Conservation (phyloP, 2,888 invertebrate genomes). For the Tetheella fluctuosa region DNA sequence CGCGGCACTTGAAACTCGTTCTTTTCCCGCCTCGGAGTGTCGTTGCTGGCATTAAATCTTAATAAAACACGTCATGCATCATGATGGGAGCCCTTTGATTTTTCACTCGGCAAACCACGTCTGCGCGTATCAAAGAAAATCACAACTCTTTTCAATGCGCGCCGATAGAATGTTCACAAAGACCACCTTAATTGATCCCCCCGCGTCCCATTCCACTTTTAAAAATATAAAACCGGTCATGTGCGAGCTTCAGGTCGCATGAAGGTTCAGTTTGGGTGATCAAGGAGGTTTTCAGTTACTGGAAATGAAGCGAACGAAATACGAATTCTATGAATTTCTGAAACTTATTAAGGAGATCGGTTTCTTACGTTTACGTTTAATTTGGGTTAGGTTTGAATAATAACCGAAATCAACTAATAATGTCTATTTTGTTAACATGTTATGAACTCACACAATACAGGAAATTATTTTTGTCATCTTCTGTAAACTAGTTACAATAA, state of each 20-base stretch:
- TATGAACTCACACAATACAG: no score
- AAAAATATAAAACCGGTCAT: constrained; percentile 54
- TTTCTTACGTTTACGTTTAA: background rate
- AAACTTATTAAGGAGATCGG: background rate
- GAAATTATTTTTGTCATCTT: no score
- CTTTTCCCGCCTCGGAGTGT: constrained; percentile 83
- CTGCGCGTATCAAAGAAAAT: constrained; percentile 82
- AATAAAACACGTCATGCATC: constrained; percentile 83
- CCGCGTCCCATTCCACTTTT: constrained; percentile 58
- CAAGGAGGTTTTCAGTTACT: constrained; percentile 25
- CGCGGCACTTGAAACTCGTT: constrained; percentile 77
- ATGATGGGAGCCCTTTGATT: constrained; percentile 79
- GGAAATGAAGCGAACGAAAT: background rate
- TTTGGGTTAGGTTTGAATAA: no score
- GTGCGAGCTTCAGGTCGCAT: constrained; percentile 40
- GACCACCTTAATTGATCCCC: constrained; percentile 78
- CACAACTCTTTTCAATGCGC: constrained; percentile 84
- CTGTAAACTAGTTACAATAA: no score
- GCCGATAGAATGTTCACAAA: constrained; percentile 81
- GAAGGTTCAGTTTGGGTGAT: constrained; percentile 32
- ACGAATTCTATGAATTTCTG: background rate
- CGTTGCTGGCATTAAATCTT: constrained; percentile 83
- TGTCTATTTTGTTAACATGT: no score
- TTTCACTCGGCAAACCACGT: constrained; percentile 83
- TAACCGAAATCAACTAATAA: no score